Percentiles rank a stretch among this genome's conserved stretches.
phyloP scores from a whole-genome alignment of 2,797 vertebrate genomes.

The Fundulus diaphanus region DNA sequence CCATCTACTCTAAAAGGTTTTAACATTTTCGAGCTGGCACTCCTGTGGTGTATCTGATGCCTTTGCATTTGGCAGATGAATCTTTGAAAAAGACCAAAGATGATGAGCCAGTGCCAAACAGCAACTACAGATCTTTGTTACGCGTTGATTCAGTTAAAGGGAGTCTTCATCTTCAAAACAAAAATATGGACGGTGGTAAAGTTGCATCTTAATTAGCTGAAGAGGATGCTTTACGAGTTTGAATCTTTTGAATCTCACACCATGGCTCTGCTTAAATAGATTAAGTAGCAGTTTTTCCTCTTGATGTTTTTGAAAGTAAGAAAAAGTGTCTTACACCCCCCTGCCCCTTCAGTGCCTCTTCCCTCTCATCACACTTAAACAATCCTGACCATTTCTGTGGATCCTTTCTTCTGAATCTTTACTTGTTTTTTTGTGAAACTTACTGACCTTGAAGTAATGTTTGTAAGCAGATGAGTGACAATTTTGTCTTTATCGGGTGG shows the following conservation, averaged over 20 bases:
- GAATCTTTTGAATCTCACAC: not conserved
- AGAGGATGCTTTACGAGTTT: constrained; percentile 5
- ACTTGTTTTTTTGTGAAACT: constrained; percentile 64
- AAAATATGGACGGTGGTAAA: not conserved
- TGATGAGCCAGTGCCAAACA: constrained; percentile 11
- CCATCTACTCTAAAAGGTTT: constrained; percentile 24
- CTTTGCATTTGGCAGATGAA: constrained; percentile 22
- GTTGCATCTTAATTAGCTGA: not conserved
- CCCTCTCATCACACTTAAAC: constrained; percentile 56
- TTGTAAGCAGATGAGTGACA: constrained; percentile 49
- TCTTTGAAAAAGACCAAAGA: not conserved
- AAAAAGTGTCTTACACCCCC: constrained; percentile 5
- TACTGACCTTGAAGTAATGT: constrained; percentile 56
- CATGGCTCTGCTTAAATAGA: constrained; percentile 8
- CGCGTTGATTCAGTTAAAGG: not conserved
- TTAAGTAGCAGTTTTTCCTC: not conserved
- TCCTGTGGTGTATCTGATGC: constrained; percentile 20
- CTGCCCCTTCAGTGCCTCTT: constrained; percentile 32
- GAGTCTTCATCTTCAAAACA: constrained; percentile 5
- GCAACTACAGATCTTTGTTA: constrained; percentile 15
- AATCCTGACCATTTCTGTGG: constrained; percentile 62
- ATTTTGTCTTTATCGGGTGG: constrained; percentile 22
- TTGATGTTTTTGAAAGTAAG: constrained; percentile 37
- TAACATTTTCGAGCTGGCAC: constrained; percentile 18
- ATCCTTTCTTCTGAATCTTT: constrained; percentile 53